Evolutionary conservation across 2,888 invertebrate genomes (phyloP).

Genomic region (Cosmia pyralina): DNA sequence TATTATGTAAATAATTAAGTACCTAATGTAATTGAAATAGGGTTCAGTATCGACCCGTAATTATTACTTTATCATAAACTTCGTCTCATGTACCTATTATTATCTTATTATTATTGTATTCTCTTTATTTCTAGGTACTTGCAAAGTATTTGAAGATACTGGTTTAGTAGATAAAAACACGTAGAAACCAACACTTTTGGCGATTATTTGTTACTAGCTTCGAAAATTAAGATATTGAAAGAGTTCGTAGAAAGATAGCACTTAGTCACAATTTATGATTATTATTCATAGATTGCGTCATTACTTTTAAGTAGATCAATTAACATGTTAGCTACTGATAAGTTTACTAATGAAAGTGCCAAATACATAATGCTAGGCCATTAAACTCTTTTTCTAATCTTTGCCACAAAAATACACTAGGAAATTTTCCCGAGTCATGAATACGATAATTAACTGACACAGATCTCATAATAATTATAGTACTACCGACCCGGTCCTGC

Average conservation of each 20-base stretch:
- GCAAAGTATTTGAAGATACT: background rate
- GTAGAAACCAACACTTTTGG: background rate
- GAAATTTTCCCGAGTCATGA: background rate
- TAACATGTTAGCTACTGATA: constrained; percentile 15
- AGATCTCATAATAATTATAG: background rate
- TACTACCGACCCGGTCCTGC: too few relatives aligned
- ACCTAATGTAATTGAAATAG: too few relatives aligned
- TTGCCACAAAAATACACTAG: background rate
- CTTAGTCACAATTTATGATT: background rate
- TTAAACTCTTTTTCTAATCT: background rate
- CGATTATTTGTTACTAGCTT: background rate
- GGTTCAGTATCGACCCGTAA: background rate
- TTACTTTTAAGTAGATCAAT: background rate
- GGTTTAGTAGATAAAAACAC: background rate
- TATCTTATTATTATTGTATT: too few relatives aligned
- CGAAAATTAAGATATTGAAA: too few relatives aligned
- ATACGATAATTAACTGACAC: background rate
- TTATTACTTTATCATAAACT: too few relatives aligned
- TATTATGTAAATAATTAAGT: background rate
- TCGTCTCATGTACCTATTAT: background rate
- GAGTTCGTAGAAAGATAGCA: background rate
- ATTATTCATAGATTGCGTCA: background rate
- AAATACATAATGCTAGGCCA: background rate
- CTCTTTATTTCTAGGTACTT: too few relatives aligned
- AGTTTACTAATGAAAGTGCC: constrained; percentile 13